These are phyloP conservation scores for Platycheirus albimanus DNA, from an alignment of 2,888 invertebrate genomes.

Conservation along the genomic window DNA sequence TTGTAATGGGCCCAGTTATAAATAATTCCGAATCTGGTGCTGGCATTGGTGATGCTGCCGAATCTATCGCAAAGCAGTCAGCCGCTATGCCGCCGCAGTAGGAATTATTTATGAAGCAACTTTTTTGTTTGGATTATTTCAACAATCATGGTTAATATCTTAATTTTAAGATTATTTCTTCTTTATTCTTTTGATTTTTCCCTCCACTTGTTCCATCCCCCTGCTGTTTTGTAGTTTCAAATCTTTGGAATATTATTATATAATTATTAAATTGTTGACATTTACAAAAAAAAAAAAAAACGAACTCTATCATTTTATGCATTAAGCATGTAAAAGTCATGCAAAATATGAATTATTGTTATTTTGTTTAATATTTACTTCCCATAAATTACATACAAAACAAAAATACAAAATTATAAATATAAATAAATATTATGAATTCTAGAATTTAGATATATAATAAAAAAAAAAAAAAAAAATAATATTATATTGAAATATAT, in stretches of 20 bases:
- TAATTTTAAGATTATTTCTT: neutral
- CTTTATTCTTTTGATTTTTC: neutral
- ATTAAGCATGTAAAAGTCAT: conserved; percentile 15
- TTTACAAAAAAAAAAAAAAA: conserved; percentile 1
- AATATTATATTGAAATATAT: conserved; percentile 27
- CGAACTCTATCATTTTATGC: neutral
- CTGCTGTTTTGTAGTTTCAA: neutral
- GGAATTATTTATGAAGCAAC: conserved; percentile 20
- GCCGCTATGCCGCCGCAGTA: conserved; percentile 44
- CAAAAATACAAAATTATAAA: conserved; percentile 8
- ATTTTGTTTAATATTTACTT: neutral
- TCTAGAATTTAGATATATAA: conserved; percentile 39
- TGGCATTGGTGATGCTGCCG: conserved; percentile 24
- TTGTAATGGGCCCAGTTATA: conserved; percentile 24
- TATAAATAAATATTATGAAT: conserved; percentile 26
- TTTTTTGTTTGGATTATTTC: conserved; percentile 40
- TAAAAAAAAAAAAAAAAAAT: neutral
- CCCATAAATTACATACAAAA: conserved; percentile 5
- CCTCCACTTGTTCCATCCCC: neutral
- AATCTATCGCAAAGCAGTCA: conserved; percentile 39
- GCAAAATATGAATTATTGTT: conserved; percentile 21
- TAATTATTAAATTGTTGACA: conserved; percentile 8
- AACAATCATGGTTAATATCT: conserved; percentile 21
- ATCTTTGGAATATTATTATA: conserved; percentile 10
- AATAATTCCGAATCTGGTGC: conserved; percentile 35